Percentiles rank a stretch among this genome's conserved stretches.
Evolutionary conservation across 2,888 invertebrate genomes (phyloP).

Genomic region (Trichopoda pennipes): DNA sequence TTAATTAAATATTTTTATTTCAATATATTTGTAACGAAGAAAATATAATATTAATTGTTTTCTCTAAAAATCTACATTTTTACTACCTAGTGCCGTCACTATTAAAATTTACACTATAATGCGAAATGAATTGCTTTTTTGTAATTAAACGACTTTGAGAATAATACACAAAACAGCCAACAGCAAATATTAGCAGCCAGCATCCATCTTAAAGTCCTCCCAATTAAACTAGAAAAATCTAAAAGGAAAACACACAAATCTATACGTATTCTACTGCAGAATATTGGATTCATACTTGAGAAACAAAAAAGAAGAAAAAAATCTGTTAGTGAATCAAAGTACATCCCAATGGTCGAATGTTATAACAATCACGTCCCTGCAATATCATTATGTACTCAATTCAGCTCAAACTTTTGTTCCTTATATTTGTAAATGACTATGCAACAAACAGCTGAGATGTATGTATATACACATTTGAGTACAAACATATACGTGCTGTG

Average conservation of each 20-base stretch:
- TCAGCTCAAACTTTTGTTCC: constrained; percentile 58
- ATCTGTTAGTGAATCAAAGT: constrained; percentile 78
- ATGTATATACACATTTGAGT: constrained; percentile 16
- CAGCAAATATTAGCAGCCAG: constrained; percentile 12
- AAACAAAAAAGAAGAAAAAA: constrained; percentile 62
- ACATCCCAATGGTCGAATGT: constrained; percentile 80
- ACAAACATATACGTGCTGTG: background rate
- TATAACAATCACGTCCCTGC: constrained; percentile 80
- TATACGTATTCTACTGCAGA: background rate
- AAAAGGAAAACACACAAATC: background rate
- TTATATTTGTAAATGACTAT: constrained; percentile 35
- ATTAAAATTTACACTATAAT: background rate
- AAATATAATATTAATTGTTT: no score
- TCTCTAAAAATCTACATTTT: no score
- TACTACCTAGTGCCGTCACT: no score
- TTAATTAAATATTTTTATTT: no score
- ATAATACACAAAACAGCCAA: background rate
- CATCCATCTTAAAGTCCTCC: constrained; percentile 42
- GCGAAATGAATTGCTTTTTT: constrained; percentile 20
- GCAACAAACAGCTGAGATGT: constrained; percentile 30
- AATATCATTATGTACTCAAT: constrained; percentile 79
- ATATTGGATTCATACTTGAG: constrained; percentile 26
- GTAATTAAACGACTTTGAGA: constrained; percentile 20
- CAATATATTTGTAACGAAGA: no score
- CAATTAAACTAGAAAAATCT: constrained; percentile 34